Evolutionary conservation across 1,140 invertebrate genomes (phyloP), one percentile per base, ranked within the genome.

Genomic region (Daktulosphaira vitifoliae): DNA sequence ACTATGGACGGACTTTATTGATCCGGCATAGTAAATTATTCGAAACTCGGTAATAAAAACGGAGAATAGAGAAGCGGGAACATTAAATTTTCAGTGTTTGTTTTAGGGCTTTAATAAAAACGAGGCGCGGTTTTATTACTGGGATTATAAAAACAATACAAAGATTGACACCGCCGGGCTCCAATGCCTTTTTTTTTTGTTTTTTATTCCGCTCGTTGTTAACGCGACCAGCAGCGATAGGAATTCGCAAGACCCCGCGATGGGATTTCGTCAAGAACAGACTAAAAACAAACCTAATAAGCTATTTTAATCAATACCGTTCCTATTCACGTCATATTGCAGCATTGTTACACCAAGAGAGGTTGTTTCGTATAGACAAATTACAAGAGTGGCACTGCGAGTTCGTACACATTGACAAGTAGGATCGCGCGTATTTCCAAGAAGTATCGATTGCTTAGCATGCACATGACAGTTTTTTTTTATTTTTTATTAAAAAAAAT

Each of bases 21-120:
- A 62, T 62, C 56, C 56, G 42, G 42, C 56, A 48, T 62, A 46
- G 56, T 62, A 62, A 62, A 62, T 48, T 62, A 48, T 62, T 62
- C 56, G 56, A 25, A 44, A 44, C 56, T 48, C 25, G 18, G 56
- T 29, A 62, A 46, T 46, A 62, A 46, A 62, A 62, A 23, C 16
- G 54, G 42, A 59, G 42, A n/a, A 38, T 42, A 44, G 42, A n/a
- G 54, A 59, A 20, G 22, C 38, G 23, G 23, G 16, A 22, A 59
- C 54, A 44, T 59, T 59, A 59, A 59, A 59, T 62, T 62, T 62
- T 26, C 42, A 33, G 29, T 39, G 56, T 62, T 62, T 62, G 16
- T 62, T 62, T 62, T 48, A 48, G 23, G 39, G 39, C 39, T 59
- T 59, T 42, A 59, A 59, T 42, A 59, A 59, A 56, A 59, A 59